Evolutionary conservation across 1,140 invertebrate genomes (phyloP), one percentile per base, ranked within the genome.

Genomic region (Euwallacea fornicatus): DNA sequence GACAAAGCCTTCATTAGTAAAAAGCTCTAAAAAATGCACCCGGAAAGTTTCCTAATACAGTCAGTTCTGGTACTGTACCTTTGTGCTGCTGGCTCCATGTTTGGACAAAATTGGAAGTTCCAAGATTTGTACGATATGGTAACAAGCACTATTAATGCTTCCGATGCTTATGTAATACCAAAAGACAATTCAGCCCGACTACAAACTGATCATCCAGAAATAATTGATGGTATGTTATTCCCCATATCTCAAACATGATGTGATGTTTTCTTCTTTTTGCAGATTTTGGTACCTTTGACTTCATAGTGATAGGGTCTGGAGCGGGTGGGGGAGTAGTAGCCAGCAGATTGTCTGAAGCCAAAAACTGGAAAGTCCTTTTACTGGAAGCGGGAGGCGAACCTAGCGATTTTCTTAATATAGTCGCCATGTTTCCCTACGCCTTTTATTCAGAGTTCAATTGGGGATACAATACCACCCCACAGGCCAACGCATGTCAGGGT

Each of bases 401-500:
- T 10, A 55, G 7, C n/a, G 50, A 66, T 41, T 66, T 93, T 60
- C 89, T 89, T 0, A 88, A 91, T 76, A 85, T 93, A 8, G 91
- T 91, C 0, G 86, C 89, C 0, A 77, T 92, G 42, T 88, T 88
- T 10, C 87, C 88, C 0, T 92, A 90, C 73, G 86, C 86, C 2
- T 90, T 91, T 75, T 82, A 91, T 0, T 88, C 90, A 0, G 89
- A 92, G 4, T 82, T 93, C 75, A 94, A 96, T 83, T 97, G 95
- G 95, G 88, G 93, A 78, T 96, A 93, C 81, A 88, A 92, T 81
- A 96, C 94, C n/a, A 88, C 89, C 9, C 91, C 93, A 0, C 92
- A 94, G 78, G 88, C 88, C 60, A 89, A 88, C 0, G 87, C 89
- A 0, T 94, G 93, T 77, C 84, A 93, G 73, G 93, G 91, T 87